Evolutionary conservation across 2,888 invertebrate genomes (phyloP).

Genomic region (Eucriotettix oculatus): DNA sequence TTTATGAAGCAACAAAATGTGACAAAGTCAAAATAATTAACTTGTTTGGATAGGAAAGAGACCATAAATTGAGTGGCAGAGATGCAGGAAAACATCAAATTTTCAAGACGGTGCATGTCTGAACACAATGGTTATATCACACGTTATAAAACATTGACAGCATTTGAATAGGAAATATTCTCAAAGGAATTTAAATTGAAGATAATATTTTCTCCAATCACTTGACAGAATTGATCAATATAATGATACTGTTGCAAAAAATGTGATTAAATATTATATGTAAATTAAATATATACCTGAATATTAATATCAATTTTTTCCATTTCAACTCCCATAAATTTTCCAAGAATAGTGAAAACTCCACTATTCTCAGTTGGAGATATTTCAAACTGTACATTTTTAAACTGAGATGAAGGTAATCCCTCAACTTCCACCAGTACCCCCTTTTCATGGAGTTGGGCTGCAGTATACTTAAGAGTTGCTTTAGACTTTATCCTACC

Average conservation of each 20-base stretch:
- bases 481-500: conserved; percentile 38
- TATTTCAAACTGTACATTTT: conserved; percentile 60
- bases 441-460: conserved; percentile 52
- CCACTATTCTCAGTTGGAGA: conserved; percentile 47
- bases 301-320: conserved; percentile 54
- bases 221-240: not conserved
- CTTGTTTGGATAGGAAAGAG: too few relatives aligned
- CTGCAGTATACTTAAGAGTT: conserved; percentile 47
- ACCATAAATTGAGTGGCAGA: too few relatives aligned
- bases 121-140: too few relatives aligned
- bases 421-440: conserved; percentile 54
- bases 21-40: too few relatives aligned
- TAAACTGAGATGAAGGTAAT: conserved; percentile 47
- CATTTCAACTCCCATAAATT: conserved; percentile 61
- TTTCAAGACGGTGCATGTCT: too few relatives aligned
- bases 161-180: not conserved
- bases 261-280: not conserved
- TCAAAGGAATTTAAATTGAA: not conserved
- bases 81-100: too few relatives aligned
- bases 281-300: conserved; percentile 21
- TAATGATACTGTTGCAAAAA: not conserved
- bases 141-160: not conserved
- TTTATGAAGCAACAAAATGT: too few relatives aligned
- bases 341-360: conserved; percentile 50
- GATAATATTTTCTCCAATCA: not conserved